A percentile compares a stretch with the other conserved stretches of the same genome.
Conservation (phyloP, 2,113 vertebrate genomes). For the Budorcas taxicolor region DNA sequence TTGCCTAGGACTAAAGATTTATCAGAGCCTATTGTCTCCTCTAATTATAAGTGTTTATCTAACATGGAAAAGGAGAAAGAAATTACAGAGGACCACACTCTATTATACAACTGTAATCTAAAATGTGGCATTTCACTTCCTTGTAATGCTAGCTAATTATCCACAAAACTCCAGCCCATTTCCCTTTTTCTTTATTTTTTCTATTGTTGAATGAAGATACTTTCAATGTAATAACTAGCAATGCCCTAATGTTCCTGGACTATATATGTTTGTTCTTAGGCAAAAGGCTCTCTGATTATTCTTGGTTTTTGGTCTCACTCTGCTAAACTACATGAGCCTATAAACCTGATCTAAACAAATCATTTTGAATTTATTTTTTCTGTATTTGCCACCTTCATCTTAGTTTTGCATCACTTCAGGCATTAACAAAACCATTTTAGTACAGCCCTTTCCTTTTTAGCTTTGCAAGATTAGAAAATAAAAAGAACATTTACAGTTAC, state of each 20-base stretch:
- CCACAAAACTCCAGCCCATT: neutral
- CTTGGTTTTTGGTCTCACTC: constrained; percentile 13
- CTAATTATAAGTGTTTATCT: neutral
- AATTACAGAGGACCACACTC: neutral
- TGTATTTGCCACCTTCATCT: constrained; percentile 47
- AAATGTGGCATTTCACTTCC: neutral
- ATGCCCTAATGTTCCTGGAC: neutral
- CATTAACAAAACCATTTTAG: constrained; percentile 57
- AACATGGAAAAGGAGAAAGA: neutral
- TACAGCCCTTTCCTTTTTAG: constrained; percentile 36
- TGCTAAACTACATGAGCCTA: constrained; percentile 36
- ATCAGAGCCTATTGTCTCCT: neutral
- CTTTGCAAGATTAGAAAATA: constrained; percentile 60
- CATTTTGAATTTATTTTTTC: constrained; percentile 39
- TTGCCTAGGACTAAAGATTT: constrained; percentile 3
- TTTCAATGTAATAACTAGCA: neutral
- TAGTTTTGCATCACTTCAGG: constrained; percentile 59
- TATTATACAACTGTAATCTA: neutral
- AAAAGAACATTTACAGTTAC: constrained; percentile 51
- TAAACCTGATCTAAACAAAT: constrained; percentile 69
- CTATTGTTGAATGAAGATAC: constrained; percentile 13
- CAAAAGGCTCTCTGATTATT: constrained; percentile 11
- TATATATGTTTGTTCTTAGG: constrained; percentile 7
- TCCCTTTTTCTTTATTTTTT: constrained; percentile 39
- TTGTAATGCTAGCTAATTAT: neutral